Conservation (phyloP, 64 coral and sea anemone genomes). For the Montipora foliosa region DNA sequence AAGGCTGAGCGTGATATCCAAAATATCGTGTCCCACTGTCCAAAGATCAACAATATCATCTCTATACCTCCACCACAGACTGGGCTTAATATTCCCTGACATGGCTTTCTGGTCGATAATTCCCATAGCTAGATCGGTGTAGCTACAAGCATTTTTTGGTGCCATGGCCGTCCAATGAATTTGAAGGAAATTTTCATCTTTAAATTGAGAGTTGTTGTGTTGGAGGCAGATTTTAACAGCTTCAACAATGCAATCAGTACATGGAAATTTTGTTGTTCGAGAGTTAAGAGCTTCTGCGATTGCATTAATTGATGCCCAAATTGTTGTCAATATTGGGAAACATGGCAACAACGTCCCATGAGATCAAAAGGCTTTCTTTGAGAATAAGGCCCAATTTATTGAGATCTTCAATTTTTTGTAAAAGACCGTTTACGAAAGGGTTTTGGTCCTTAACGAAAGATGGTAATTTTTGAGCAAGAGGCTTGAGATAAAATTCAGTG, state of each 20-base stretch:
- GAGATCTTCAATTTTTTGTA: too few species aligned
- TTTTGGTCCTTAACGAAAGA: not conserved
- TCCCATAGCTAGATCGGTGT: constrained; percentile 33
- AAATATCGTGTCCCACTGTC: constrained; percentile 7
- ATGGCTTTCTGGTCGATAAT: not conserved
- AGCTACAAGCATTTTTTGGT: constrained; percentile 33
- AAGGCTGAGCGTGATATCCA: constrained; percentile 2
- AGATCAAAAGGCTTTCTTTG: not conserved
- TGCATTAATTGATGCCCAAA: too few species aligned
- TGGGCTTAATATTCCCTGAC: constrained; percentile 10
- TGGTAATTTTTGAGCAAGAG: too few species aligned
- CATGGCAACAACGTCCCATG: not conserved
- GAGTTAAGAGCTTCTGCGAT: too few species aligned
- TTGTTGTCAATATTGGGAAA: not conserved
- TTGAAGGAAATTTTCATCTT: not conserved
- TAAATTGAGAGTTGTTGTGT: constrained; percentile 39
- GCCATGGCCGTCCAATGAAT: constrained; percentile 40
- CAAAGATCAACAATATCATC: constrained; percentile 58
- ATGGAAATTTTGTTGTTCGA: not conserved
- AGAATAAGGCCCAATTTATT: too few species aligned
- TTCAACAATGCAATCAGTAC: constrained; percentile 17
- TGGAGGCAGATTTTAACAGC: constrained; percentile 31
- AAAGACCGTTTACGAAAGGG: too few species aligned
- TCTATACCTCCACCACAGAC: constrained; percentile 35
- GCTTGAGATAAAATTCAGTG: too few species aligned